Evolutionary conservation across 2,797 vertebrate species (phyloP), one percentile per base, ranked within the genome.

Genomic region (Halcyon smyrnensis): DNA sequence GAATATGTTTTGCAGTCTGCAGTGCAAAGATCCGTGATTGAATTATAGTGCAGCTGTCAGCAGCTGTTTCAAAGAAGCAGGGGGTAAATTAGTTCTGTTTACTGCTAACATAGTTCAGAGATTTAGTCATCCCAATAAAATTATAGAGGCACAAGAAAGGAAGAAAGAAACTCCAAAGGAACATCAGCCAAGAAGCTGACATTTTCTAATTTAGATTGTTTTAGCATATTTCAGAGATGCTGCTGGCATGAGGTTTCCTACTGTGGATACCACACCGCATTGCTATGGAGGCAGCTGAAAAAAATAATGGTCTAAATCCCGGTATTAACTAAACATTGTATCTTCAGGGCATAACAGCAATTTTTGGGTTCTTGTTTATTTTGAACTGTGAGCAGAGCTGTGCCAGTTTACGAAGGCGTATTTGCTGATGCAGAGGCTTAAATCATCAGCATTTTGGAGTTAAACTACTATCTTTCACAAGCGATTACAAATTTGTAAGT

Each of bases 61-160:
- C 98, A 98, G 98, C 98, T 98, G 98, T 98, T 98, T 98, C 97
- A 95, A 91, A 97, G 97, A 97, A 97, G 97, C 95, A 88, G 97
- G 98, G 97, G 98, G 98, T 98, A 98, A 98, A 98, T 98, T 96
- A 98, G 97, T 97, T 97, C 96, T 98, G 98, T 98, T 98, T 98
- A 98, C 98, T 98, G 98, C 97, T 96, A 95, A 96, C 98, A 98
- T 98, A 98, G 97, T 97, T 98, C 97, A 92, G 97, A 96, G 98
- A 97, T 98, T 97, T 93, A 98, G 98, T 98, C 98, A 98, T 98
- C 97, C 97, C 97, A 98, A 98, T 98, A 98, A 98, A 98, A 98
- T 97, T 95, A 95, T 36, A 97, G 97, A 98, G 97, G 97, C 97
- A 97, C 96, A 96, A 97, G 96, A 97, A 97, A 96, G 96, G 92